Conservation (phyloP, 1,140 invertebrate species). For the Drosophila santomea region DNA sequence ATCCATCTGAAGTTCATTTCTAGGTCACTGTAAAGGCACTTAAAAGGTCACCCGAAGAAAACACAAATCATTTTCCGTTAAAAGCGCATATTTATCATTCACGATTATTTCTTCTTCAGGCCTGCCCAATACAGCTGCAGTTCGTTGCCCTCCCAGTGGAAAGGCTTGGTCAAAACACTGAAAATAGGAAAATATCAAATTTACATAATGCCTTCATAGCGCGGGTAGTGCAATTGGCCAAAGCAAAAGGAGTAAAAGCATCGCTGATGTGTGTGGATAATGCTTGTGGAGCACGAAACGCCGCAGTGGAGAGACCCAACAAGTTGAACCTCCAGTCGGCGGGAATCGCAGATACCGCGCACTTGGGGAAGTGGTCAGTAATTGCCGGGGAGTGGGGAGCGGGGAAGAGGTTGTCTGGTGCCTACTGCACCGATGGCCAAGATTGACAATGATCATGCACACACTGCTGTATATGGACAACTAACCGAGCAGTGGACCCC, state of each 20-base stretch:
- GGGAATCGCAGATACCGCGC: not conserved
- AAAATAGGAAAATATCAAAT: constrained; percentile 34
- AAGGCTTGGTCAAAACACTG: constrained; percentile 75
- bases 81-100: not conserved
- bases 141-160: constrained; percentile 81
- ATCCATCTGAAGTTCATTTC: constrained; percentile 34
- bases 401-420: constrained; percentile 33
- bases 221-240: constrained; percentile 46
- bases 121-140: constrained; percentile 68
- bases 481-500: constrained; percentile 19
- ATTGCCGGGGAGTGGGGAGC: constrained; percentile 3
- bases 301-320: constrained; percentile 44
- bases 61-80: not conserved
- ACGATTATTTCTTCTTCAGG: constrained; percentile 51
- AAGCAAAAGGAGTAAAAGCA: constrained; percentile 17
- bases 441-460: constrained; percentile 76
- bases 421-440: constrained; percentile 81
- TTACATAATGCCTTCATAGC: constrained; percentile 46
- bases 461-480: constrained; percentile 9
- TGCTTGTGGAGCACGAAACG: constrained; percentile 16
- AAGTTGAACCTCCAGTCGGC: constrained; percentile 49
- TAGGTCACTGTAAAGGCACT: constrained; percentile 23
- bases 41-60: not conserved
- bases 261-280: constrained; percentile 12
- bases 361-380: constrained; percentile 16